Percentiles rank a stretch among this genome's conserved stretches.
These are phyloP conservation scores for Plutomurus gul DNA, from an alignment of 1,140 invertebrate genomes.

Conservation along the genomic window DNA sequence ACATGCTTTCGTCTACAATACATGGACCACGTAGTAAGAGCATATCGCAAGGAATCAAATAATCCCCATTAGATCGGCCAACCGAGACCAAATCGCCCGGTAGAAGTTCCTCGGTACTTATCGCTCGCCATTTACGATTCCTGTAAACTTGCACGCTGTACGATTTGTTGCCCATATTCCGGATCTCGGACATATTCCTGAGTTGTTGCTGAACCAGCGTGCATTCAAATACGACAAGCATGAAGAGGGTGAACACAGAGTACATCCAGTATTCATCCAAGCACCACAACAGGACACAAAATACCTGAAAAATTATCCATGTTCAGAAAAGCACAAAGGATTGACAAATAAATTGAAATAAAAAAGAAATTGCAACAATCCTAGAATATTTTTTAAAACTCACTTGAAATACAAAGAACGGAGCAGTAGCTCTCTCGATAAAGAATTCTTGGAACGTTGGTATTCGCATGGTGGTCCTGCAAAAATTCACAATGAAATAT, in stretches of 20 bases:
- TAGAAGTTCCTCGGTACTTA: conserved; percentile 84
- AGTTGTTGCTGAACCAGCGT: conserved; percentile 98
- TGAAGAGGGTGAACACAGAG: conserved; percentile 94
- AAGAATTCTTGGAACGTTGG: conserved; percentile 97
- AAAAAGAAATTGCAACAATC: neutral
- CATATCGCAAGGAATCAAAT: conserved; percentile 95
- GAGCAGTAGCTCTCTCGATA: conserved; percentile 95
- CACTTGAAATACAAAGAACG: conserved; percentile 83
- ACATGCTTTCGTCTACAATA: conserved; percentile 97
- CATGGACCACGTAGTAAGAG: conserved; percentile 90
- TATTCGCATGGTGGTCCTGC: conserved; percentile 83
- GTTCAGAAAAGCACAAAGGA: neutral
- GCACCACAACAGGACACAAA: conserved; percentile 98
- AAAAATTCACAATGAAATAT: too few relatives aligned
- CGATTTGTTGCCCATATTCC: conserved; percentile 99
- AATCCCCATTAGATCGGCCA: conserved; percentile 73
- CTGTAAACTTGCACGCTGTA: conserved; percentile 91
- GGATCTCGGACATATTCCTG: conserved; percentile 97
- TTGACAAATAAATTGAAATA: neutral
- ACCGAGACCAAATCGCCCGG: conserved; percentile 98
- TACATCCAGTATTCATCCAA: conserved; percentile 99
- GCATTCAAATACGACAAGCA: conserved; percentile 97
- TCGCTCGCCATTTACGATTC: conserved; percentile 86
- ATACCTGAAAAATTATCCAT: conserved; percentile 71
- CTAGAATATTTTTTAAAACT: neutral